Evolutionary conservation across 2,113 vertebrate genomes (phyloP), one percentile per base, ranked within the genome.

Genomic region (Anser cygnoides): DNA sequence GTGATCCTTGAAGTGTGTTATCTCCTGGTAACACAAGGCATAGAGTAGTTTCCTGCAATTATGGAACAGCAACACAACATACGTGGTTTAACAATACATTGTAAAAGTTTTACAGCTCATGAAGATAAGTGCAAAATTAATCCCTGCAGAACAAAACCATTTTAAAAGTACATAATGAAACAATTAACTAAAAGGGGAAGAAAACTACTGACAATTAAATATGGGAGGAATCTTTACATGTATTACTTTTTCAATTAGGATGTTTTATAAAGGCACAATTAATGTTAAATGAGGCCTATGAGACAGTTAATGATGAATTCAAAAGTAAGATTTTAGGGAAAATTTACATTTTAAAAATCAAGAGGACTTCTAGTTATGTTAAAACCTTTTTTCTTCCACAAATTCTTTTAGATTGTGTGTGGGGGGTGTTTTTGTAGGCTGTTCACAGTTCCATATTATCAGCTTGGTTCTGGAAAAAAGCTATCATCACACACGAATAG

Each of bases 81-180:
- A 78, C 4, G 0, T 26, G 23, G 33, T 62, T 96, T 87, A 90
- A 92, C 54, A 90, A 58, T 41, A 20, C 8, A 2, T 57, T 88
- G 63, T 91, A 82, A 93, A 96, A 93, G 76, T 96, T 97, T 94
- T 93, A 82, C 17, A 22, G 92, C 84, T 95, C 57, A 13, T 95
- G 94, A 89, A 94, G 94, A 84, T 89, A 95, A 46, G 6, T 76
- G 52, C 87, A 96, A 88, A 97, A 98, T 97, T 94, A 98, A 97
- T 97, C 93, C 96, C 94, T 39, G 63, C 86, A 96, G 96, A 97
- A 96, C 89, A 96, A 94, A 97, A 87, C 92, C 87, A 90, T 97
- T 94, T 10, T 1, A 95, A 96, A 97, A 94, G 87, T 91, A 96
- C 83, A 81, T 95, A 97, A 97, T 95, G 94, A 97, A 96, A 91